Percentiles rank a stretch among this genome's conserved stretches.
Evolutionary conservation across 2,797 vertebrate genomes (phyloP).

Genomic region (Lutjanus argentimaculatus): DNA sequence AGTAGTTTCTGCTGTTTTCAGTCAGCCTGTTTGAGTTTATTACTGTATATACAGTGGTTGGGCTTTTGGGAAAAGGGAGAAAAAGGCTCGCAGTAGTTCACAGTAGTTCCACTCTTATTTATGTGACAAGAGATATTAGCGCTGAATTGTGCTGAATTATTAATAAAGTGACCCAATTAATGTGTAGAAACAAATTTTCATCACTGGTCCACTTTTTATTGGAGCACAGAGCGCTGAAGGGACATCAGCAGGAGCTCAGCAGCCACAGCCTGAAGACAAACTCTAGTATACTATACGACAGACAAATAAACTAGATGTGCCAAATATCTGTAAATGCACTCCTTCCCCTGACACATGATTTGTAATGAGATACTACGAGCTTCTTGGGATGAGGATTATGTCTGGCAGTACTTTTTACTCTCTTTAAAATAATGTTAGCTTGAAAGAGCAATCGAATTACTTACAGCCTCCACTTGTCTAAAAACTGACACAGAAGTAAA

Average conservation of each 20-base stretch:
- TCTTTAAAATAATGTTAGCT: not conserved
- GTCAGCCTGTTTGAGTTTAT: not conserved
- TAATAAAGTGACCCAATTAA: slow-evolving; percentile 72
- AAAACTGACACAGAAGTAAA: not conserved
- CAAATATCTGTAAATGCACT: not conserved
- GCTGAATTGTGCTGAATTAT: slow-evolving; percentile 60
- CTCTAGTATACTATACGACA: not conserved
- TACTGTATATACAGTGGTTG: not conserved
- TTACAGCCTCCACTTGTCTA: not conserved
- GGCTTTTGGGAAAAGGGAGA: not conserved
- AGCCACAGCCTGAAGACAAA: slow-evolving; percentile 6
- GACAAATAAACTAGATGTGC: not conserved
- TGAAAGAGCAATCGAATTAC: not conserved
- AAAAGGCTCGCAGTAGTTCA: not conserved
- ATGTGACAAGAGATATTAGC: slow-evolving; percentile 41
- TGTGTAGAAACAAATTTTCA: slow-evolving; percentile 45
- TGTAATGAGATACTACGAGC: not conserved
- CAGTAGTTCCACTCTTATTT: slow-evolving; percentile 18
- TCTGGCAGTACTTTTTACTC: not conserved
- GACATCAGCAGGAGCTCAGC: slow-evolving; percentile 8
- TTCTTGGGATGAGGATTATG: not conserved
- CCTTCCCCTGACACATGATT: not conserved
- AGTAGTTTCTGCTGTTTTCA: not conserved
- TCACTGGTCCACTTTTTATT: slow-evolving; percentile 45
- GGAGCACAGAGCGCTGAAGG: slow-evolving; percentile 11